Percentiles rank a stretch among this genome's conserved stretches.
Evolutionary conservation across 1,140 invertebrate genomes (phyloP).

Genomic region (Drosophila lowei): DNA sequence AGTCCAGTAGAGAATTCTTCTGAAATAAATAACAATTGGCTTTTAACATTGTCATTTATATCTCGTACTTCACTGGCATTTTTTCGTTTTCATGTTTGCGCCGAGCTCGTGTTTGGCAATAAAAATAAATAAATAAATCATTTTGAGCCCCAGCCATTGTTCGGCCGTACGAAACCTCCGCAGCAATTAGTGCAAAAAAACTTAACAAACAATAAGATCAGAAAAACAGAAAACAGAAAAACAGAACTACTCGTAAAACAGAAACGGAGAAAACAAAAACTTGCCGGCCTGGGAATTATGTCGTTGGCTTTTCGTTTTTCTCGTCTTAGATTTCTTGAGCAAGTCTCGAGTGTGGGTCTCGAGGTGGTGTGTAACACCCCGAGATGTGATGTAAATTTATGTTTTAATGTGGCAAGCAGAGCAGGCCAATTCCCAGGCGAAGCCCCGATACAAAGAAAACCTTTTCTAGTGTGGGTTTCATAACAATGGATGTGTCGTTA

Average conservation of each 20-base stretch:
- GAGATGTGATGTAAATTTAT: constrained; percentile 8
- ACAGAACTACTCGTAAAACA: constrained; percentile 29
- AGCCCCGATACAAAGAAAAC: neutral
- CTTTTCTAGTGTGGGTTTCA: too few relatives aligned
- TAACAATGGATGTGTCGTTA: too few relatives aligned
- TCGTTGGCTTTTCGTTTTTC: constrained; percentile 61
- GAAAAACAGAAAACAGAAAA: constrained; percentile 45
- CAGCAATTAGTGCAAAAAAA: constrained; percentile 67
- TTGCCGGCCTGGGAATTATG: constrained; percentile 63
- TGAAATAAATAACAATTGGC: too few relatives aligned
- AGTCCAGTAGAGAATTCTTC: neutral
- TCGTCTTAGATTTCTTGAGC: constrained; percentile 36
- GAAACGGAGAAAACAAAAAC: constrained; percentile 26
- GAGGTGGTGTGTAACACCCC: constrained; percentile 32
- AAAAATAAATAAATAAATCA: constrained; percentile 67
- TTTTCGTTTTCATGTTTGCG: constrained; percentile 24
- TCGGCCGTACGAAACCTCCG: constrained; percentile 38
- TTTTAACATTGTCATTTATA: constrained; percentile 1
- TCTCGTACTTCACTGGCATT: constrained; percentile 27
- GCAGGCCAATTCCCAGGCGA: constrained; percentile 4
- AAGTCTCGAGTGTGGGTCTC: constrained; percentile 31
- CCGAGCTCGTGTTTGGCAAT: constrained; percentile 55
- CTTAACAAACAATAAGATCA: constrained; percentile 65
- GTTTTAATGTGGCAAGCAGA: constrained; percentile 14
- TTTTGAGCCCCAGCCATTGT: constrained; percentile 33